Percentiles rank a stretch among this genome's conserved stretches.
phyloP scores from a whole-genome alignment of 2,888 invertebrate species.

The Aplocera efformata region DNA sequence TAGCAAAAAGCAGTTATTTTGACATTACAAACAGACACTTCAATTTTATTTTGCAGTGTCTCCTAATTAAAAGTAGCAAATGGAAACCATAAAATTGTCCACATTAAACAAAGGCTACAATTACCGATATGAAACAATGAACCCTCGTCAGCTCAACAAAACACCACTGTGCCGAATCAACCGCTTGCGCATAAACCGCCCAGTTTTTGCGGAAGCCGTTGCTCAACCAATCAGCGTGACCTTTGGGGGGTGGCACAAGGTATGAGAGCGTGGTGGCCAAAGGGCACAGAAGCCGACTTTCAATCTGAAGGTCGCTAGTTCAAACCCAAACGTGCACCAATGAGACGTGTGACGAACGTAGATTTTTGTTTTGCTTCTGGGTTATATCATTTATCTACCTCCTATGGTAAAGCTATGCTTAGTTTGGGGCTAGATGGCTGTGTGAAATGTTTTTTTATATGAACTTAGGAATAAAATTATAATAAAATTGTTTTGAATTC shows the following conservation, averaged over 20 bases:
- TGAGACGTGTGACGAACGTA: too few species aligned
- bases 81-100: conserved; percentile 3
- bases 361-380: too few species aligned
- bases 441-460: too few species aligned
- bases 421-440: too few species aligned
- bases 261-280: too few species aligned
- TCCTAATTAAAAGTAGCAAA: not conserved
- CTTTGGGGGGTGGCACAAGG: conserved; percentile 41
- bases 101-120: conserved; percentile 15
- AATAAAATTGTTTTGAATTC: too few species aligned
- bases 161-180: conserved; percentile 26
- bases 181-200: conserved; percentile 46
- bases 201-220: conserved; percentile 67
- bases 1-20: conserved; percentile 6
- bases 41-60: not conserved
- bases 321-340: too few species aligned
- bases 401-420: too few species aligned
- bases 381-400: too few species aligned
- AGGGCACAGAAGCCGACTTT: too few species aligned
- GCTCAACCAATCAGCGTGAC: conserved; percentile 56
- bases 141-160: conserved; percentile 6
- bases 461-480: too few species aligned
- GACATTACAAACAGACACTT: conserved; percentile 1
- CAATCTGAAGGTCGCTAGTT: too few species aligned
- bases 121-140: conserved; percentile 13